phyloP scores from a whole-genome alignment of 2,888 invertebrate genomes.

The Coleophora deauratella region DNA sequence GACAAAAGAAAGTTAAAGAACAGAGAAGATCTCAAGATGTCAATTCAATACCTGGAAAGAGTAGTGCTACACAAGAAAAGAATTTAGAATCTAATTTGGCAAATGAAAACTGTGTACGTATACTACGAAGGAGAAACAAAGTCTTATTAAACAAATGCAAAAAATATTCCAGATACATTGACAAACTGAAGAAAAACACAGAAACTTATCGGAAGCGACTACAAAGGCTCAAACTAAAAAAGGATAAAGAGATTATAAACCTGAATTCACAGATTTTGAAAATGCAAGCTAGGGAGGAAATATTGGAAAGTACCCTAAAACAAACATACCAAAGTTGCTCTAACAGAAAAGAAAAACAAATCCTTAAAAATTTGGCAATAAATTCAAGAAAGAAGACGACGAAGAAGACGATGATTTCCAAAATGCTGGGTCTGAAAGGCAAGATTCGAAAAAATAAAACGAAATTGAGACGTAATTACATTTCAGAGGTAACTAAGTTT shows the following conservation, averaged over 20 bases:
- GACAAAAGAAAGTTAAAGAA: background rate
- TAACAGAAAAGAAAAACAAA: background rate
- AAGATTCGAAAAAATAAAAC: background rate
- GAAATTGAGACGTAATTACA: background rate
- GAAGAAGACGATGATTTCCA: background rate
- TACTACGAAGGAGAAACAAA: background rate
- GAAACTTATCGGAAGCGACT: background rate
- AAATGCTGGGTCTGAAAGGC: background rate
- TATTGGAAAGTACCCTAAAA: background rate
- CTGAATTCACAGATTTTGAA: background rate
- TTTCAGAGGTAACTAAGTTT: background rate
- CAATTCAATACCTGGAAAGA: background rate
- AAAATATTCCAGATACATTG: background rate
- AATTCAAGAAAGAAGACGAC: background rate
- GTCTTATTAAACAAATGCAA: background rate
- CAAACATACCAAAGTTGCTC: background rate
- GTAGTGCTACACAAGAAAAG: no score
- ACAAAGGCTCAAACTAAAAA: background rate
- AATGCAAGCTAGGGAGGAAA: constrained; percentile 1
- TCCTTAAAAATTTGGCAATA: background rate
- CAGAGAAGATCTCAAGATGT: background rate
- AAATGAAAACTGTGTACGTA: background rate
- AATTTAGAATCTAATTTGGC: background rate
- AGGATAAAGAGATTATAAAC: background rate
- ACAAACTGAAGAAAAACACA: background rate